These are phyloP conservation scores for Habropoda laboriosa DNA, from an alignment of 1,140 invertebrate species.

Conservation along the genomic window DNA sequence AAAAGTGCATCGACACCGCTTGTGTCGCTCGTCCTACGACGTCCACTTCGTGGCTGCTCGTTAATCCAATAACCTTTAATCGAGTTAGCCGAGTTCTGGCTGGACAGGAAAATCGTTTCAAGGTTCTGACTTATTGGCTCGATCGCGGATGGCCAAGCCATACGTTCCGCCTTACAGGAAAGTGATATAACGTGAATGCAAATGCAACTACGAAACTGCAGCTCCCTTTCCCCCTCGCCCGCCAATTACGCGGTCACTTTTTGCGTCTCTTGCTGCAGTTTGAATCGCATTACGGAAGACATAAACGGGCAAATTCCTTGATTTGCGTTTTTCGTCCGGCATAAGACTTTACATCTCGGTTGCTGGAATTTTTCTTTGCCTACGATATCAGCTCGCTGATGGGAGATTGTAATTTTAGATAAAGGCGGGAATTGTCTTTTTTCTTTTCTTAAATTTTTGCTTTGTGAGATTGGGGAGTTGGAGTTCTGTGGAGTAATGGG, in stretches of 20 bases:
- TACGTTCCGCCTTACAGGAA: not conserved
- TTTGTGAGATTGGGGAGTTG: no score
- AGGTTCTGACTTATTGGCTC: conserved; percentile 54
- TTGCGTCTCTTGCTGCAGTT: not conserved
- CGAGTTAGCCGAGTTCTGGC: conserved; percentile 51
- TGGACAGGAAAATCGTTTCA: conserved; percentile 56
- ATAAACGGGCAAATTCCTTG: not conserved
- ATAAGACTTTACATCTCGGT: no score
- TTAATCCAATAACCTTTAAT: conserved; percentile 65
- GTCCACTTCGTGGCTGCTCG: conserved; percentile 30
- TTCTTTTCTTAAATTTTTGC: no score
- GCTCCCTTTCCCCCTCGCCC: no score
- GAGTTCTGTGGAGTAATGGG: no score
- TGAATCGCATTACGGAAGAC: not conserved
- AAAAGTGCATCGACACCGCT: conserved; percentile 53
- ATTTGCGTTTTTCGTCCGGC: no score
- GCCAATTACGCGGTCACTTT: not conserved
- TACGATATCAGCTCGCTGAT: no score
- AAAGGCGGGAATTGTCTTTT: no score
- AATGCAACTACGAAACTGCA: no score
- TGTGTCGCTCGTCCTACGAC: conserved; percentile 18
- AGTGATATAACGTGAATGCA: conserved; percentile 4
- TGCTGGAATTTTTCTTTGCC: no score
- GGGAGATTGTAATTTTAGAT: no score
- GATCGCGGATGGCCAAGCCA: conserved; percentile 7